phyloP scores from a whole-genome alignment of 37 sponge, comb jelly and placozoan genomes.

The Dysidea cf. avara region DNA sequence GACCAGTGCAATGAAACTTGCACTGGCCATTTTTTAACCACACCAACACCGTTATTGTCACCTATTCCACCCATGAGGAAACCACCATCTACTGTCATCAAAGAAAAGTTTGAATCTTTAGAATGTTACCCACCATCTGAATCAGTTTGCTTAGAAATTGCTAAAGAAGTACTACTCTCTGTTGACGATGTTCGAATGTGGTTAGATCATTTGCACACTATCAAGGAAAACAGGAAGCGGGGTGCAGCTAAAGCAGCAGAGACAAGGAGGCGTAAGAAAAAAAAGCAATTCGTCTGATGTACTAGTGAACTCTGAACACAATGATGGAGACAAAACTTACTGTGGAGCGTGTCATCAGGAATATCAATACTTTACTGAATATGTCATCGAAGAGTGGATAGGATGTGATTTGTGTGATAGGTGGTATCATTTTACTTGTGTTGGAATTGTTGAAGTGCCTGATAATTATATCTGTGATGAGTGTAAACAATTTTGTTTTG shows the following conservation, averaged over 20 bases:
- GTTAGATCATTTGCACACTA: slow-evolving; percentile 42
- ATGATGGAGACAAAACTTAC: no score
- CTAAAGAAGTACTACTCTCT: slow-evolving; percentile 20
- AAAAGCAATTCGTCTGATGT: neutral
- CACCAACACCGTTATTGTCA: neutral
- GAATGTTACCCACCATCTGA: neutral
- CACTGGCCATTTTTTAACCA: slow-evolving; percentile 19
- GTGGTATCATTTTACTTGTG: neutral
- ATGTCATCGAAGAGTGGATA: neutral
- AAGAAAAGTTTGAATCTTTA: no score
- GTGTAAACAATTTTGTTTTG: no score
- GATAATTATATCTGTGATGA: no score
- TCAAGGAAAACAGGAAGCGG: slow-evolving; percentile 28
- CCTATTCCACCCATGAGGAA: no score
- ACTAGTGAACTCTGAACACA: no score
- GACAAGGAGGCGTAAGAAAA: neutral
- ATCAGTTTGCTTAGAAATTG: neutral
- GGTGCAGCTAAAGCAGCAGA: slow-evolving; percentile 39
- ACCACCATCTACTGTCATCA: no score
- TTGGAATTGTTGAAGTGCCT: no score
- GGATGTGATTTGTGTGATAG: no score
- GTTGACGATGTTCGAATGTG: slow-evolving; percentile 29
- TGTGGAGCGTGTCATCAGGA: no score
- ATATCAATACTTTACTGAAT: no score
- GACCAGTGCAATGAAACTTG: neutral